Evolutionary conservation across 2,888 invertebrate genomes (phyloP).

Genomic region (Leptopilina drosophilae): DNA sequence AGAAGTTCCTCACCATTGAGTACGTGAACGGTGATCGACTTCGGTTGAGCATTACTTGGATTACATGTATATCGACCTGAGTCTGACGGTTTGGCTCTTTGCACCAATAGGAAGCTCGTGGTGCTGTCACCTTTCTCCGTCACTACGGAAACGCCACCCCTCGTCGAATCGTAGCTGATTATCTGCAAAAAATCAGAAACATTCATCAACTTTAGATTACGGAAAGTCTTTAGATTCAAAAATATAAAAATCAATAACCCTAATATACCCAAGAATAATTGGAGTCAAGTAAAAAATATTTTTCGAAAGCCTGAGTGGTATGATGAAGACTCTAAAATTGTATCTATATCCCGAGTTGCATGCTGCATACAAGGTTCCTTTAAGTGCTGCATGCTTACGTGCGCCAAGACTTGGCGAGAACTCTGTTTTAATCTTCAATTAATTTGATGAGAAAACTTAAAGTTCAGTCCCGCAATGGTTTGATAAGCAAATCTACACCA

Average conservation of each 20-base stretch:
- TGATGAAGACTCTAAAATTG: not conserved
- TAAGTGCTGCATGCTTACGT: conserved; percentile 47
- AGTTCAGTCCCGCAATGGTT: conserved; percentile 40
- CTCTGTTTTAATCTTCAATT: conserved; percentile 56
- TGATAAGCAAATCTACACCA: conserved; percentile 25
- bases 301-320: not conserved
- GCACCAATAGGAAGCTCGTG: conserved; percentile 92
- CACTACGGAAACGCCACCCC: conserved; percentile 94
- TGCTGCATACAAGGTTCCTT: conserved; percentile 43
- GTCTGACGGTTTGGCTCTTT: conserved; percentile 90
- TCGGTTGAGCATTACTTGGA: conserved; percentile 94
- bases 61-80: conserved; percentile 95
- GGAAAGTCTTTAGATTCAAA: too few relatives aligned
- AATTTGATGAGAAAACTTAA: conserved; percentile 59
- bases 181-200: conserved; percentile 81
- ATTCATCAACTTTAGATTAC: too few relatives aligned
- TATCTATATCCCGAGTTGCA: conserved; percentile 1
- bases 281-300: not conserved
- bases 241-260: too few relatives aligned
- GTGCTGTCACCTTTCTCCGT: conserved; percentile 95
- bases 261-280: too few relatives aligned
- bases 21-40: conserved; percentile 94
- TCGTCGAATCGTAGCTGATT: conserved; percentile 94
- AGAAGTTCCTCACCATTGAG: conserved; percentile 87
- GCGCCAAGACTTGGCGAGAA: conserved; percentile 25